Percentiles rank a stretch among this genome's conserved stretches.
These are phyloP conservation scores for Oscheius sp. DNA, from an alignment of 2,888 invertebrate genomes.

Conservation along the genomic window DNA sequence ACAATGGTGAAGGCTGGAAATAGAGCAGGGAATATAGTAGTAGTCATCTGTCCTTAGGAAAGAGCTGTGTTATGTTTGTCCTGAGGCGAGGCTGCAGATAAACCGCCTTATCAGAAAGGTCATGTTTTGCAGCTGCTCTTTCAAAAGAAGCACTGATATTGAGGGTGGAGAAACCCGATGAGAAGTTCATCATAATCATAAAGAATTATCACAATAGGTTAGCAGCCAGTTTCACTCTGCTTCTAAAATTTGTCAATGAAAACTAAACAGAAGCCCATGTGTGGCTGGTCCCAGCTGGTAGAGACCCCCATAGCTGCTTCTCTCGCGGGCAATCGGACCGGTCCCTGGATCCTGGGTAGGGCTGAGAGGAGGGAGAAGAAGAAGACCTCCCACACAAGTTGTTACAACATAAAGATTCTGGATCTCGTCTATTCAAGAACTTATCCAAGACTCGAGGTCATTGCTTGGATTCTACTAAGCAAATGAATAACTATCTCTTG, in stretches of 20 bases:
- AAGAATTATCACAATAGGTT: too few relatives aligned
- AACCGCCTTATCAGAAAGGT: conserved; percentile 18
- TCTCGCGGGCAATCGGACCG: conserved; percentile 30
- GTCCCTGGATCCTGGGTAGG: conserved; percentile 21
- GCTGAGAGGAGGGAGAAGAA: conserved; percentile 1
- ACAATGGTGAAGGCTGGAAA: too few relatives aligned
- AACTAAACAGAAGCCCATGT: too few relatives aligned
- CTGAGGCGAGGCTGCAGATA: too few relatives aligned
- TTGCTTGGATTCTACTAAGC: background rate
- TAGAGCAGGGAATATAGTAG: too few relatives aligned
- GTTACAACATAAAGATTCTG: background rate
- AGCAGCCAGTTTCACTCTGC: too few relatives aligned
- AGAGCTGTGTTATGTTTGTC: too few relatives aligned
- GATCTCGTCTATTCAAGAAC: too few relatives aligned
- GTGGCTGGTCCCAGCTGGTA: conserved; percentile 1
- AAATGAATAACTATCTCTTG: background rate
- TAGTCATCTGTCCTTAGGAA: too few relatives aligned
- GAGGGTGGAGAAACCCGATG: background rate
- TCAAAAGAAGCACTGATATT: background rate
- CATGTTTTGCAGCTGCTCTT: conserved; percentile 23
- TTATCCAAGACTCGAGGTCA: too few relatives aligned
- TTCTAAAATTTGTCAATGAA: too few relatives aligned
- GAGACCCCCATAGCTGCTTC: conserved; percentile 2
- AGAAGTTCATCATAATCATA: too few relatives aligned
- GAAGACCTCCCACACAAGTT: background rate